Evolutionary conservation across 2,113 vertebrate genomes (phyloP), one percentile per base, ranked within the genome.

Genomic region (Sinocyclocheilus anshuiensis): DNA sequence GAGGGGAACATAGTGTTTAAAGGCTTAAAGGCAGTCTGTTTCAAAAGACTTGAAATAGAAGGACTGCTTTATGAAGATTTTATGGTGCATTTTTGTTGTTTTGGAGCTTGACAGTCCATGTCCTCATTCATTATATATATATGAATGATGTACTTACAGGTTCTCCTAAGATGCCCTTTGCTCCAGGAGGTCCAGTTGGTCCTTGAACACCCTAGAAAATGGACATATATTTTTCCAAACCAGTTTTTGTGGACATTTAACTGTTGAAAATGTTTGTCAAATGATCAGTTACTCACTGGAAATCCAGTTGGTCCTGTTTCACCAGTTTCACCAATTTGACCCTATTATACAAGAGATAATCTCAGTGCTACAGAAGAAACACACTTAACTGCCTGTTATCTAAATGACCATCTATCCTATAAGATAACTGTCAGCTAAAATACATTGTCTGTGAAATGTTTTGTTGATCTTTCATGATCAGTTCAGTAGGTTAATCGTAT

Each of bases 91-190:
- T 71, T 71, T 20, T 71, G 67, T 8, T 2, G 1, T 71, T 22
- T 39, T 71, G 8, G 9, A 39, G 33, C 33, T 69, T 69, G 24
- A 67, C 24, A 16, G 6, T 16, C 65, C 13, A 69, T 16, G 6
- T 33, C 69, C 36, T 36, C 9, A 22, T 71, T 71, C 33, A 22
- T 71, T 71, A 11, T 22, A 33, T 33, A 29, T 29, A 39, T 39
- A 57, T 57, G 55, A 57, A 57, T 57, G 4, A 39, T 18, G 45
- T 50, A 93, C 96, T 96, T 94, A 95, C 98, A 88, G 95, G 94
- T 91, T 96, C 94, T 91, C 98, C 98, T 91, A 93, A 91, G 87
- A 96, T 92, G 92, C 98, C 98, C 94, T 99, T 99, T 89, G 94
- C 90, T 90, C 98, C 98, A 82, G 96, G 94, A 85, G 96, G 94